Conservation (phyloP, 37 sponge, comb jelly and placozoan genomes). For the Lycopodina hypogea region DNA sequence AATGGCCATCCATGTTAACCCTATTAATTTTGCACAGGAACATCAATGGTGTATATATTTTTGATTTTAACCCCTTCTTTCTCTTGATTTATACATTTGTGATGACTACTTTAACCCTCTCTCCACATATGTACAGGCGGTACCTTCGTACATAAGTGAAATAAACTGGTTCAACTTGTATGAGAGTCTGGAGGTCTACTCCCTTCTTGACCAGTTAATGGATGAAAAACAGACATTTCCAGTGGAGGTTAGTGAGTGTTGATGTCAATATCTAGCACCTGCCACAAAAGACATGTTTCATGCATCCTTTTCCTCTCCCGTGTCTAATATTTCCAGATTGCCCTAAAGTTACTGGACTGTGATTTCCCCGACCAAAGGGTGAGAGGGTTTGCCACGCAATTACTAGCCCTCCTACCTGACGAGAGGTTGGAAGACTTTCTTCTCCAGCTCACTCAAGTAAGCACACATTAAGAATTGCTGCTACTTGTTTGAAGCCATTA, state of each 20-base stretch:
- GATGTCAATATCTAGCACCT: background rate
- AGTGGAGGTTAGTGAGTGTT: constrained; percentile 43
- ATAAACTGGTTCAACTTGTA: constrained; percentile 61
- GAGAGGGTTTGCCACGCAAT: constrained; percentile 55
- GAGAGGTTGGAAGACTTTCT: constrained; percentile 71
- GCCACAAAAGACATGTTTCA: background rate
- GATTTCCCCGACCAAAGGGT: constrained; percentile 66
- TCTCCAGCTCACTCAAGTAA: constrained; percentile 85
- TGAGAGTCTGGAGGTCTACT: constrained; percentile 55
- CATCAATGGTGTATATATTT: background rate
- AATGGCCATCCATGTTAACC: too few species aligned
- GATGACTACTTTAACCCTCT: background rate
- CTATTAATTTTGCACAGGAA: too few species aligned
- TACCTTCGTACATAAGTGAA: constrained; percentile 59
- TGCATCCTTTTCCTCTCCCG: too few species aligned
- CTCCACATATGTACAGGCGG: constrained; percentile 54
- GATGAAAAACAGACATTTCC: constrained; percentile 29
- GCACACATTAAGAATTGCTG: too few species aligned
- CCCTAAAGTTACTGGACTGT: constrained; percentile 74
- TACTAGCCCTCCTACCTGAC: constrained; percentile 57
- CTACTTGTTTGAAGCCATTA: too few species aligned
- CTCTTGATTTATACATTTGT: background rate
- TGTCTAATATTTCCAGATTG: constrained; percentile 54
- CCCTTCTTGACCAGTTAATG: constrained; percentile 38
- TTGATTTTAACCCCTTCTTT: too few species aligned